A percentile compares a stretch with the other conserved stretches of the same genome.
Evolutionary conservation across 1,140 invertebrate genomes (phyloP).

Genomic region (Teleopsis dalmanni): DNA sequence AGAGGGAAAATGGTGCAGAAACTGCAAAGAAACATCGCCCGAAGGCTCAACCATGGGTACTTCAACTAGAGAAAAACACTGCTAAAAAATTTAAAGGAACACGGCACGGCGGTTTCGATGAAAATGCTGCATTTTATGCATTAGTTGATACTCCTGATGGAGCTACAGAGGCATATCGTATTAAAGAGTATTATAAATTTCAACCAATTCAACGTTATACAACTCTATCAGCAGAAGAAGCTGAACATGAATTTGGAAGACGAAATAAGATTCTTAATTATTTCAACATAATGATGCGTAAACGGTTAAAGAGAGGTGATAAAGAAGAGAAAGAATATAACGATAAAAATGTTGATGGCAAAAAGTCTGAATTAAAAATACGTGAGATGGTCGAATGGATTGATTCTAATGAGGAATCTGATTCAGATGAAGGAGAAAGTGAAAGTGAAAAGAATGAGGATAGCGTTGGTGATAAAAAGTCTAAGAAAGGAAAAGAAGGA

Average conservation of each 20-base stretch:
- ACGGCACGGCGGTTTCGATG: constrained; percentile 87
- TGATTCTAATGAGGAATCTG: constrained; percentile 68
- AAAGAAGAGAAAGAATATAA: constrained; percentile 57
- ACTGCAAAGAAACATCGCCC: constrained; percentile 79
- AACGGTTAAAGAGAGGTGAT: constrained; percentile 76
- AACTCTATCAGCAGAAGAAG: constrained; percentile 88
- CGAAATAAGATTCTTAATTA: constrained; percentile 92
- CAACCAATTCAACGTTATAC: constrained; percentile 70
- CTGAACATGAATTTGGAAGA: constrained; percentile 91
- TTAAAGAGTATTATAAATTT: constrained; percentile 85
- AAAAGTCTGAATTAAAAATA: constrained; percentile 69
- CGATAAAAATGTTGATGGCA: constrained; percentile 41
- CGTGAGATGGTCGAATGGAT: constrained; percentile 94
- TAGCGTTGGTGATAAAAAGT: constrained; percentile 52
- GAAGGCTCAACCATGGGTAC: constrained; percentile 92
- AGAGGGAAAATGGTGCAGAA: constrained; percentile 88
- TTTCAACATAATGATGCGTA: constrained; percentile 87
- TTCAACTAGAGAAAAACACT: constrained; percentile 84
- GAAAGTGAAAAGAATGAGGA: constrained; percentile 58
- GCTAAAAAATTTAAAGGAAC: constrained; percentile 90
- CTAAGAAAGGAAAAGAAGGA: constrained; percentile 55
- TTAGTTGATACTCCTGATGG: constrained; percentile 91
- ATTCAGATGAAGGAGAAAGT: constrained; percentile 52
- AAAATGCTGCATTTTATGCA: constrained; percentile 94
- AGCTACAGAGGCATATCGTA: constrained; percentile 89